Base-by-base conservation (phyloP, 2,113 vertebrate species). In the Menidia beryllina region DNA sequence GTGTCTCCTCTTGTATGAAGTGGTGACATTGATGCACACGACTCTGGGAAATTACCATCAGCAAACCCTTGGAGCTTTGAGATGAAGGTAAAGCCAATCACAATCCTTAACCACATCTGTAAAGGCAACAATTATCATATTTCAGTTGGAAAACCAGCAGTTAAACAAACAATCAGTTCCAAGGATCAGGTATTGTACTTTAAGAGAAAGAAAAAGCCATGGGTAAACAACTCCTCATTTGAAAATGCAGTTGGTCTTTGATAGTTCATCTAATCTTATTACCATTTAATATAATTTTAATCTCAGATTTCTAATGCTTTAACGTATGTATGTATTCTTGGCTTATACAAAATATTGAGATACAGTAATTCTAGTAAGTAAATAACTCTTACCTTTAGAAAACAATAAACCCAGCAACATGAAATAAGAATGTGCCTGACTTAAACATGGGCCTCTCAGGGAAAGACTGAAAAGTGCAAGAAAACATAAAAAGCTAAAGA, bases 51-150 rank as follows among this genome's bases (percentile, higher is more conserved):
- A 0, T 0, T 0, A 1, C 62, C 62, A 19, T 0, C 0, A 56
- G 25, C 0, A 69, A 0, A 88, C 2, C 68, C 75, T 9, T 55
- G 24, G 4, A 59, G 49, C 17, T 59, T 56, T 69, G 53, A 58
- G 66, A 83, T 47, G 62, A 77, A 14, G 36, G 56, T 17, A 12
- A 82, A 21, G 20, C 59, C 58, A 48, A 72, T 52, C 21, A 68
- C n/a, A 68, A 72, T 72, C 75, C 52, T 77, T 27, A 68, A 4
- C 64, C 67, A 65, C 75, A 86, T 85, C 82, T 82, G 72, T 11
- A 72, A 83, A 86, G 66, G n/a, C 39, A 5, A 21, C 23, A 52
- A n/a, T n/a, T n/a, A n/a, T n/a, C n/a, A n/a, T n/a, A n/a, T n/a
- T n/a, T n/a, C n/a, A n/a, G n/a, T n/a, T n/a, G n/a, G n/a, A n/a